phyloP scores from a whole-genome alignment of 2,888 invertebrate genomes.

The Agelastica alni region DNA sequence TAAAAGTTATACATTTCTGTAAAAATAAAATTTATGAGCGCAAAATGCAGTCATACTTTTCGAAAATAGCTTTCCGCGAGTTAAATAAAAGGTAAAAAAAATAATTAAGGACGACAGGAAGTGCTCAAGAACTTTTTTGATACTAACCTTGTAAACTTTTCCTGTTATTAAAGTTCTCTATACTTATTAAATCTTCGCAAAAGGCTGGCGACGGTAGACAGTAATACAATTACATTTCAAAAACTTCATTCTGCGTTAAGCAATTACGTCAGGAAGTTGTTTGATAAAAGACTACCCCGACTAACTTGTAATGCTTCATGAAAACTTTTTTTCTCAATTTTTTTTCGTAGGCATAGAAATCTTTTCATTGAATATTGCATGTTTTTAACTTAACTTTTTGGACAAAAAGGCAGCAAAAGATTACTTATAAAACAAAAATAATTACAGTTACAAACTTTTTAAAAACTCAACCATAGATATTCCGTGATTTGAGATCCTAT shows the following conservation, averaged over 20 bases:
- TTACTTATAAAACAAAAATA: too few species aligned
- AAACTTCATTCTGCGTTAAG: conserved; percentile 16
- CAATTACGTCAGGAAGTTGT: conserved; percentile 15
- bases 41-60: not conserved
- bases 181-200: conserved; percentile 9
- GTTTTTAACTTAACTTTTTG: too few species aligned
- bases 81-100: not conserved
- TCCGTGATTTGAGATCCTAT: too few species aligned
- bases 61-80: not conserved
- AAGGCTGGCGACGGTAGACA: conserved; percentile 6
- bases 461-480: too few species aligned
- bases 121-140: conserved; percentile 2
- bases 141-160: conserved; percentile 12
- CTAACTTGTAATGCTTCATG: conserved; percentile 7
- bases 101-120: not conserved
- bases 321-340: not conserved
- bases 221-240: conserved; percentile 13
- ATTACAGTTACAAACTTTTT: too few species aligned
- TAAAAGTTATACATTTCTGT: too few species aligned
- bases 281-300: conserved; percentile 9
- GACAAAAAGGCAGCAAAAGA: too few species aligned
- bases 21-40: not conserved
- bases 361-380: too few species aligned
- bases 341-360: too few species aligned
- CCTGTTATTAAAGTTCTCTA: conserved; percentile 11